Percentiles rank a stretch among this genome's conserved stretches.
phyloP scores from a whole-genome alignment of 2,888 invertebrate species.

The Parnassius apollo region DNA sequence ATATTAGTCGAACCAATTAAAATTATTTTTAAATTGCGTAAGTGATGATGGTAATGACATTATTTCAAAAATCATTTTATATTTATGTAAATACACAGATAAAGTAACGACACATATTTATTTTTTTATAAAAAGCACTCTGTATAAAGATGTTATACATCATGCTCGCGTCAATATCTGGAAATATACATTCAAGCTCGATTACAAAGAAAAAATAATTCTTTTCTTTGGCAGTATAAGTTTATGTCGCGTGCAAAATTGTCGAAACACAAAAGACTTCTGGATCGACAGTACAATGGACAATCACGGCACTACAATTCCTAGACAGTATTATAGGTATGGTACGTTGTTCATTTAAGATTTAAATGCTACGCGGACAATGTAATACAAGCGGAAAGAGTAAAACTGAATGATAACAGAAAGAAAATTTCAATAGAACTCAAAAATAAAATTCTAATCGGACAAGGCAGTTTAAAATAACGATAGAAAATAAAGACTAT shows the following conservation, averaged over 20 bases:
- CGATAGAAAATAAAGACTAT: no score
- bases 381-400: constrained; percentile 19
- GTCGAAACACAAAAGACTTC: constrained; percentile 22
- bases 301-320: constrained; percentile 18
- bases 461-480: constrained; percentile 3
- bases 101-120: no score
- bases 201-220: constrained; percentile 19
- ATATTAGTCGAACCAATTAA: no score
- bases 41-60: no score
- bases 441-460: constrained; percentile 15
- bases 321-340: constrained; percentile 16
- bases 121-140: neutral
- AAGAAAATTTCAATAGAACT: constrained; percentile 12
- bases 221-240: constrained; percentile 4
- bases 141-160: constrained; percentile 14
- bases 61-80: no score
- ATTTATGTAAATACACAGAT: no score
- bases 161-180: constrained; percentile 12
- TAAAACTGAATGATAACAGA: constrained; percentile 5
- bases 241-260: constrained; percentile 9
- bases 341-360: constrained; percentile 19
- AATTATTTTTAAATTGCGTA: no score
- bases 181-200: constrained; percentile 9
- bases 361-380: constrained; percentile 20
- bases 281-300: constrained; percentile 16